Percentiles rank a stretch among this genome's conserved stretches.
phyloP scores from a whole-genome alignment of 2,113 vertebrate species.

The Chrysochloris asiatica region DNA sequence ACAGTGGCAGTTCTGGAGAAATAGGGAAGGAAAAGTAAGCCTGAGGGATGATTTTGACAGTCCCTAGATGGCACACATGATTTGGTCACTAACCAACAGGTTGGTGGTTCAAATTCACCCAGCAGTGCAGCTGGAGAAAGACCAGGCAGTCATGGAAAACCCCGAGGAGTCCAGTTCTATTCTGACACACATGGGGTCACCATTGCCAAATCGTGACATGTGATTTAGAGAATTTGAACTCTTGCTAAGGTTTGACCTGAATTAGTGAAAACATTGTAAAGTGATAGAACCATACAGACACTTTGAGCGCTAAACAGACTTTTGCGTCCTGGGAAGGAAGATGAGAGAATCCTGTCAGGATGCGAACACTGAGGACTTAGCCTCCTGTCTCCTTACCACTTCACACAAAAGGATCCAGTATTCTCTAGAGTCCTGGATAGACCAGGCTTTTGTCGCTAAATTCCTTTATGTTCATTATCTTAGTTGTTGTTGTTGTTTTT shows the following conservation, averaged over 20 bases:
- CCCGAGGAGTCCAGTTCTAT: neutral
- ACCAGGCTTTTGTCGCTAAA: neutral
- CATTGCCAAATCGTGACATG: neutral
- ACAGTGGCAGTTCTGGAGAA: neutral
- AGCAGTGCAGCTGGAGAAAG: neutral
- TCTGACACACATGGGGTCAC: neutral
- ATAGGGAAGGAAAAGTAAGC: neutral
- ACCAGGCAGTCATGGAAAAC: neutral
- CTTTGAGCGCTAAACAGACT: neutral
- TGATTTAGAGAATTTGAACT: constrained; percentile 45
- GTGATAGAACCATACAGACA: neutral
- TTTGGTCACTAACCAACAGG: neutral
- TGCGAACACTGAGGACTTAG: neutral
- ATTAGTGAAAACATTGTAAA: constrained; percentile 10
- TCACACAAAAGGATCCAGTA: neutral
- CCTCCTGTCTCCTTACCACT: neutral
- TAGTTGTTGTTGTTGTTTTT: too few relatives aligned
- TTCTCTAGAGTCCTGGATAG: neutral
- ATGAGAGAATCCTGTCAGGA: neutral
- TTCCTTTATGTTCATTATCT: neutral
- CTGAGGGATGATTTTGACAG: neutral
- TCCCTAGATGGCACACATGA: neutral
- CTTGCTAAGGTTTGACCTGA: neutral
- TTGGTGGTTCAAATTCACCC: neutral
- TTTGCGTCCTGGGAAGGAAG: neutral